Conservation (phyloP, 2,888 invertebrate species). For the Lepidonotus clava region DNA sequence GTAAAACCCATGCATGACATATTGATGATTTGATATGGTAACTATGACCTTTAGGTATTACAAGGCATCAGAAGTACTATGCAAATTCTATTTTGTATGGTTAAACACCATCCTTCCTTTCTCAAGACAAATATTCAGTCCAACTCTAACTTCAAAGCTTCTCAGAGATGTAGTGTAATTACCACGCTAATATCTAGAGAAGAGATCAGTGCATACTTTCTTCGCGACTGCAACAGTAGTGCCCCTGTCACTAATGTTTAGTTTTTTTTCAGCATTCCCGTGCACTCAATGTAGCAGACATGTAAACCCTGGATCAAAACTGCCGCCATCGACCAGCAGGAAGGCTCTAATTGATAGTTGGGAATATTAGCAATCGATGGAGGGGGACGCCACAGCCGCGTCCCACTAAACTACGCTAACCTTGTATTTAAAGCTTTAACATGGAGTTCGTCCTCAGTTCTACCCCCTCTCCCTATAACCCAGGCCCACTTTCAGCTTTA, state of each 20-base stretch:
- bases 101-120: too few species aligned
- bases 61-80: too few species aligned
- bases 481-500: too few species aligned
- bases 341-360: not conserved
- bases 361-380: not conserved
- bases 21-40: too few species aligned
- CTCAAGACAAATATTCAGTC: not conserved
- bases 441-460: too few species aligned
- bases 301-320: constrained; percentile 5
- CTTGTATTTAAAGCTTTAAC: too few species aligned
- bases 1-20: too few species aligned
- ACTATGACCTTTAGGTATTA: too few species aligned
- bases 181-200: not conserved
- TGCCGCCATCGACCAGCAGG: not conserved
- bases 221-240: not conserved
- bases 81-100: too few species aligned
- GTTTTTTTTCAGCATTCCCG: not conserved
- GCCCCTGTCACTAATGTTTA: not conserved
- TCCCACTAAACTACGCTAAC: too few species aligned
- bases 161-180: not conserved
- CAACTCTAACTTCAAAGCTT: not conserved
- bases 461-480: too few species aligned
- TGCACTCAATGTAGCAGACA: not conserved
- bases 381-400: too few species aligned
- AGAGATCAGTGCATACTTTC: not conserved